phyloP scores from a whole-genome alignment of 2,888 invertebrate species.

The Coelinius sp. region DNA sequence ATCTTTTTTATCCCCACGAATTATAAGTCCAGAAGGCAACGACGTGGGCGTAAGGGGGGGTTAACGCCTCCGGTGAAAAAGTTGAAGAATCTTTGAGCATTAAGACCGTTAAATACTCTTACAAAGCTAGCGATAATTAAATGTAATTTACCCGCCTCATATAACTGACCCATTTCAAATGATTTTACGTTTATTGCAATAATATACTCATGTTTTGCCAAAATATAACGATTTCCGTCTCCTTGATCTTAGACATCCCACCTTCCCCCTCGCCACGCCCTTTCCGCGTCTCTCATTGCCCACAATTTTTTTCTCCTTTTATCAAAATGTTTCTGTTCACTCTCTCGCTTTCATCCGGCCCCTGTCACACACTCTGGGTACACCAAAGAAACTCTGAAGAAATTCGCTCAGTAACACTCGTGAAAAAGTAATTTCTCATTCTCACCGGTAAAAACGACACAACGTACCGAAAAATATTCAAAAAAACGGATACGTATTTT shows the following conservation, averaged over 20 bases:
- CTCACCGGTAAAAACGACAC: constrained; percentile 1
- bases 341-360: constrained; percentile 1
- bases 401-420: neutral
- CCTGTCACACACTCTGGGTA: constrained; percentile 14
- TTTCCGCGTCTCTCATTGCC: constrained; percentile 42
- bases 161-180: constrained; percentile 13
- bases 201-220: neutral
- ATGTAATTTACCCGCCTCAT: neutral
- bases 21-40: constrained; percentile 30
- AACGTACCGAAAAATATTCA: constrained; percentile 12
- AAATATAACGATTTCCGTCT: constrained; percentile 32
- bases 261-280: constrained; percentile 40
- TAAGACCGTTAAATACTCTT: neutral
- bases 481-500: constrained; percentile 1
- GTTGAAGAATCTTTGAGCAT: neutral
- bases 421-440: constrained; percentile 3
- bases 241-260: constrained; percentile 7
- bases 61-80: constrained; percentile 26
- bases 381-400: constrained; percentile 5
- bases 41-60: constrained; percentile 29
- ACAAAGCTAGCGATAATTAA: neutral
- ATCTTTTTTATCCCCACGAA: constrained; percentile 25
- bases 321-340: constrained; percentile 18
- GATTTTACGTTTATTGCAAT: neutral
- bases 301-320: constrained; percentile 3